Evolutionary conservation across 2,888 invertebrate genomes (phyloP).

Genomic region (Camponotus fellah): DNA sequence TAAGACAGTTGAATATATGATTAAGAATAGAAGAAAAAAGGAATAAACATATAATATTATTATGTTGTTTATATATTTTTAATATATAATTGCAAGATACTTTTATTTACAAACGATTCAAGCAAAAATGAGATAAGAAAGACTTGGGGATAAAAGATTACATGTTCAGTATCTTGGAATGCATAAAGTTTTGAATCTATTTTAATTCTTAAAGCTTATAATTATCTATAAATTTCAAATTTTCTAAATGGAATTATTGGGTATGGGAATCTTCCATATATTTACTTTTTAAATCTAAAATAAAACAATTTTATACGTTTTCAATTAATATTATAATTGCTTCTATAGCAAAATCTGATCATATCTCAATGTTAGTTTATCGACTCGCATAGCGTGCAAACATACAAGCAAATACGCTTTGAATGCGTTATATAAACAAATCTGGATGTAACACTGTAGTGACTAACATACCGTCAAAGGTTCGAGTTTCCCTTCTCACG

Average conservation of each 20-base stretch:
- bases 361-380: slow-evolving; percentile 40
- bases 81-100: neutral
- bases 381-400: slow-evolving; percentile 27
- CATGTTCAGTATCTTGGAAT: neutral
- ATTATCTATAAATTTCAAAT: slow-evolving; percentile 20
- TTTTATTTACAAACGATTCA: neutral
- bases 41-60: neutral
- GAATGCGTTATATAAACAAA: slow-evolving; percentile 46
- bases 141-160: too few species aligned
- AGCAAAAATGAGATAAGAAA: neutral
- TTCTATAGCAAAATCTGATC: slow-evolving; percentile 11
- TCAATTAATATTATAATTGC: slow-evolving; percentile 32
- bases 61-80: slow-evolving; percentile 9
- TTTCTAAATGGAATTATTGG: slow-evolving; percentile 20
- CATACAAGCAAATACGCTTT: slow-evolving; percentile 36
- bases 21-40: neutral
- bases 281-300: neutral
- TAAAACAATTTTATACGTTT: slow-evolving; percentile 15
- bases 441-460: slow-evolving; percentile 31
- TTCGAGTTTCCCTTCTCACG: slow-evolving; percentile 12
- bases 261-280: slow-evolving; percentile 6
- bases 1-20: neutral
- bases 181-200: neutral
- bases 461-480: slow-evolving; percentile 37
- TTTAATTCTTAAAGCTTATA: slow-evolving; percentile 1